A percentile compares a stretch with the other conserved stretches of the same genome.
These are phyloP conservation scores for Pelagia noctiluca DNA, from an alignment of 30 jellyfish, hydroid and myxozoan genomes.

Conservation along the genomic window DNA sequence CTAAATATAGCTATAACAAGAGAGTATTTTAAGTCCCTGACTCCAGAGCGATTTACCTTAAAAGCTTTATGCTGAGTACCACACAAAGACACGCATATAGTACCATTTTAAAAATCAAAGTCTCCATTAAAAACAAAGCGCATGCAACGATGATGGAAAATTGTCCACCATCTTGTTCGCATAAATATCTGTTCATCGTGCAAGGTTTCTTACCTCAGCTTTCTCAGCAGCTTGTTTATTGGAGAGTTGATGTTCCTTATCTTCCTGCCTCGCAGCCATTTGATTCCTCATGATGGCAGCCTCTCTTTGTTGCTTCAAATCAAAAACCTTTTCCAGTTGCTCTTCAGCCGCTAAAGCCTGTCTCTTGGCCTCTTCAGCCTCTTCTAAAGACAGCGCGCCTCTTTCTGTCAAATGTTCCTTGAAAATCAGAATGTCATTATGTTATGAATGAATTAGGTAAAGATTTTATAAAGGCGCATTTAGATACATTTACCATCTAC, in stretches of 20 bases:
- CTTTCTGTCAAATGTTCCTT: conserved; percentile 84
- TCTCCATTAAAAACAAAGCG: too few relatives aligned
- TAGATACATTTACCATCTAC: too few relatives aligned
- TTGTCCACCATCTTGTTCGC: neutral
- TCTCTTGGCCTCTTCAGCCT: conserved; percentile 74
- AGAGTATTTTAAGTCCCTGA: too few relatives aligned
- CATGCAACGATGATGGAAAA: too few relatives aligned
- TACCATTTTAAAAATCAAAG: too few relatives aligned
- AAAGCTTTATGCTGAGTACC: too few relatives aligned
- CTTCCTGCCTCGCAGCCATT: conserved; percentile 64
- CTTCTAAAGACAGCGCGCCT: conserved; percentile 80
- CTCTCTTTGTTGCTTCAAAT: conserved; percentile 46
- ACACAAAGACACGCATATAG: too few relatives aligned
- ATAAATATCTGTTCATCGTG: too few relatives aligned
- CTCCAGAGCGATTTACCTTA: too few relatives aligned
- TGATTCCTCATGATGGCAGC: conserved; percentile 57
- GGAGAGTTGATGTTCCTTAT: conserved; percentile 38
- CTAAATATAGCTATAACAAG: too few relatives aligned
- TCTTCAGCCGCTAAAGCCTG: conserved; percentile 64
- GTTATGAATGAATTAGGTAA: too few relatives aligned
- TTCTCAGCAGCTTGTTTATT: conserved; percentile 79
- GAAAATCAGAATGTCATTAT: neutral
- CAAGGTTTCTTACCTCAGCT: conserved; percentile 77
- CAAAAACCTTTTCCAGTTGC: conserved; percentile 59
- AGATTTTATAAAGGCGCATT: too few relatives aligned